Conservation (phyloP, 1,140 invertebrate genomes). For the Drosophila navojoa region DNA sequence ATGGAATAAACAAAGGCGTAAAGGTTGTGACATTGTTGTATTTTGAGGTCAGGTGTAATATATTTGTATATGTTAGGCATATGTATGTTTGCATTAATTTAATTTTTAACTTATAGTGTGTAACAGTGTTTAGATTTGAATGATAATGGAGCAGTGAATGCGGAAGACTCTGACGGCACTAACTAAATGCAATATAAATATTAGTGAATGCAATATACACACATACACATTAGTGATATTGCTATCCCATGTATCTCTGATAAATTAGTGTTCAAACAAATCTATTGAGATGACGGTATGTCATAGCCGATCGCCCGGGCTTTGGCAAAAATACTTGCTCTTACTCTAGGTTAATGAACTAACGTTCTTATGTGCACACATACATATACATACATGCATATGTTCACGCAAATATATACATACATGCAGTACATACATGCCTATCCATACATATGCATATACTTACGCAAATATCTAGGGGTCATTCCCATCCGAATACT, state of each 20-base stretch:
- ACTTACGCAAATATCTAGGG: background rate
- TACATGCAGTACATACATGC: background rate
- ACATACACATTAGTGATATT: no score
- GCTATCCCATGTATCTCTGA: no score
- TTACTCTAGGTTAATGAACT: slow-evolving; percentile 34
- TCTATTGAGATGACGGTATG: background rate
- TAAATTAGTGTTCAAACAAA: background rate
- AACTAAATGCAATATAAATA: background rate
- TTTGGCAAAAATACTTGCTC: slow-evolving; percentile 16
- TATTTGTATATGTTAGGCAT: background rate
- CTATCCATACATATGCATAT: background rate
- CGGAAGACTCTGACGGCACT: background rate
- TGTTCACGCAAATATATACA: background rate
- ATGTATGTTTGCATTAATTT: no score
- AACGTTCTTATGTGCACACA: background rate
- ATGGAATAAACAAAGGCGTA: no score
- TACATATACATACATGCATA: background rate
- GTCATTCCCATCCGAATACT: background rate
- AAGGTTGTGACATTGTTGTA: background rate
- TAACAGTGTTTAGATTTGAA: background rate
- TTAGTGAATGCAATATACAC: no score
- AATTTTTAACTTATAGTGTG: background rate
- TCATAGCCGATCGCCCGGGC: slow-evolving; percentile 7
- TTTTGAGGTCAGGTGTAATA: background rate
- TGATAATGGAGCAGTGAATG: background rate